Percentiles rank a stretch among this genome's conserved stretches.
Evolutionary conservation across 2,888 invertebrate species (phyloP).

Genomic region (Epinotia brunnichana): DNA sequence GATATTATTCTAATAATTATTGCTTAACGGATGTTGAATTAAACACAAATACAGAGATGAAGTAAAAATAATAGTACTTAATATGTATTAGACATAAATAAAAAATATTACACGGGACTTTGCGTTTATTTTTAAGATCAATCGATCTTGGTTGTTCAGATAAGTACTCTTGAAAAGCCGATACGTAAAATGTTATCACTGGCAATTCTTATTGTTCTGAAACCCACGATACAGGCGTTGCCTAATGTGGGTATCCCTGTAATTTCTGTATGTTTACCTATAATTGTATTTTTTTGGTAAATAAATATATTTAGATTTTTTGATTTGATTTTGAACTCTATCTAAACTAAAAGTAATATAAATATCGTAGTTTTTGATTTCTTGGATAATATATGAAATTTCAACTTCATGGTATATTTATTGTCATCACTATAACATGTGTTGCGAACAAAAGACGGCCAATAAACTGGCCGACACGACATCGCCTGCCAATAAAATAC

Average conservation of each 20-base stretch:
- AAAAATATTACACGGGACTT: not conserved
- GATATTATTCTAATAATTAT: not conserved
- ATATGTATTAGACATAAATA: too few relatives aligned
- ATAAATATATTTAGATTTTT: too few relatives aligned
- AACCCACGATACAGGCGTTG: too few relatives aligned
- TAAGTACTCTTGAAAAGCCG: not conserved
- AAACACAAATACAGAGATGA: too few relatives aligned
- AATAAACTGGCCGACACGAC: slow-evolving; percentile 1
- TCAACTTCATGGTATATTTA: not conserved
- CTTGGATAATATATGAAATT: not conserved
- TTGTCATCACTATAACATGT: not conserved
- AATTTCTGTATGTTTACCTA: too few relatives aligned
- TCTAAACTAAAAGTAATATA: too few relatives aligned
- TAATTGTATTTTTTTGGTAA: too few relatives aligned
- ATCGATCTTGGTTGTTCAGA: not conserved
- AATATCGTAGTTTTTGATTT: not conserved
- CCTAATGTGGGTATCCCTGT: too few relatives aligned
- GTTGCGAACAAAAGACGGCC: not conserved
- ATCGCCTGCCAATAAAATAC: slow-evolving; percentile 18
- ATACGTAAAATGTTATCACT: too few relatives aligned
- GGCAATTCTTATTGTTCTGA: too few relatives aligned
- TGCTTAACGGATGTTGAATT: not conserved
- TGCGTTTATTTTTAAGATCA: not conserved
- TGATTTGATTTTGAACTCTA: too few relatives aligned
- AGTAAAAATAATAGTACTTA: too few relatives aligned